Evolutionary conservation across 2,797 vertebrate species (phyloP).

Genomic region (Falco biarmicus): DNA sequence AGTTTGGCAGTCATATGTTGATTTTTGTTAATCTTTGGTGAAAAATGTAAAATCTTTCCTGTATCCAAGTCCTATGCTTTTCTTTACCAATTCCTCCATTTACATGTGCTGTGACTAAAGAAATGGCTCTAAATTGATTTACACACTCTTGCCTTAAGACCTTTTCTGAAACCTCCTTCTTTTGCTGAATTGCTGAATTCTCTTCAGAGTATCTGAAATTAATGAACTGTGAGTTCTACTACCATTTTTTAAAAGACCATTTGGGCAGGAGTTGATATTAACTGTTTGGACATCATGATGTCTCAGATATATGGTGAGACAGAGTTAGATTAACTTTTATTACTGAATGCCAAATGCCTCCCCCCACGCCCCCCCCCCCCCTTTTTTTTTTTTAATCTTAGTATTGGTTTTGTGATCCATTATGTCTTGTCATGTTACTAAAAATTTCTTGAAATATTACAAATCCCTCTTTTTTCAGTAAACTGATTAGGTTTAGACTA

Average conservation of each 20-base stretch:
- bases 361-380: rapidly evolving
- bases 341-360: not conserved
- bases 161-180: not conserved
- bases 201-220: not conserved
- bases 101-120: not conserved
- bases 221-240: not conserved
- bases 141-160: not conserved
- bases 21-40: not conserved
- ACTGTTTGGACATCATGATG: not conserved
- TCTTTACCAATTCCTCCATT: not conserved
- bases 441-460: not conserved
- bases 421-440: not conserved
- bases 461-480: not conserved
- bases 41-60: not conserved
- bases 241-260: not conserved
- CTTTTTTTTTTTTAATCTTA: not conserved
- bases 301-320: not conserved
- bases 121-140: not conserved
- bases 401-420: not conserved
- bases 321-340: not conserved
- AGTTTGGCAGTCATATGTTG: not conserved
- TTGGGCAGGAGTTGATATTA: not conserved
- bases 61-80: not conserved
- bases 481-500: not conserved
- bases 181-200: not conserved